Percentiles rank a stretch among this genome's conserved stretches.
Evolutionary conservation across 2,888 invertebrate genomes (phyloP).

Genomic region (Lasioglossum zephyrum): DNA sequence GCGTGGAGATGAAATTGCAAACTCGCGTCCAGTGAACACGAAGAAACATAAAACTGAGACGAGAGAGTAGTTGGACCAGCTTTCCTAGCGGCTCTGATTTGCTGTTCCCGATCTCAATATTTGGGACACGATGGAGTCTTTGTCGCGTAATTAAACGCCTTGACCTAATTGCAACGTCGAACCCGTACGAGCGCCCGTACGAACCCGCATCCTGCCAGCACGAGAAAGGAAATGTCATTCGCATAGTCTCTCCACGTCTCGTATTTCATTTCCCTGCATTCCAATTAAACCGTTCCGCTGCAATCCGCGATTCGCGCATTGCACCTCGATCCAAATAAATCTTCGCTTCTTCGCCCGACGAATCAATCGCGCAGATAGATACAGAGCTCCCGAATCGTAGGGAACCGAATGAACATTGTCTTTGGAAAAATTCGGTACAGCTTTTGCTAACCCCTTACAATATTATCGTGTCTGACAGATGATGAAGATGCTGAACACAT

Average conservation of each 20-base stretch:
- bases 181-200: constrained; percentile 43
- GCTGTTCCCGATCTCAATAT: constrained; percentile 29
- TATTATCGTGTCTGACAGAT: too few species aligned
- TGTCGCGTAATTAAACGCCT: constrained; percentile 50
- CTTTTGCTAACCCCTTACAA: neutral
- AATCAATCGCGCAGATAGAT: neutral
- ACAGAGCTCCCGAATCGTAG: neutral
- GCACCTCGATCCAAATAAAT: neutral
- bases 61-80: neutral
- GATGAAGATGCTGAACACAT: too few species aligned
- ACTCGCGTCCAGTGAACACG: neutral
- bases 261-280: constrained; percentile 43
- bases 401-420: neutral
- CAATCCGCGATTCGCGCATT: neutral
- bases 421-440: neutral
- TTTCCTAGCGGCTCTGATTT: neutral
- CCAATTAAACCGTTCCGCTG: constrained; percentile 30
- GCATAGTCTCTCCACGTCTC: constrained; percentile 11
- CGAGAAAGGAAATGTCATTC: constrained; percentile 57
- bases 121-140: constrained; percentile 37
- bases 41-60: neutral
- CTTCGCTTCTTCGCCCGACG: neutral
- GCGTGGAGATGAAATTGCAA: neutral
- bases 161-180: constrained; percentile 54
- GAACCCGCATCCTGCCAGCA: constrained; percentile 53